Percentiles rank a stretch among this genome's conserved stretches.
These are phyloP conservation scores for Crotophaga sulcirostris DNA, from an alignment of 2,113 vertebrate genomes.

Conservation along the genomic window DNA sequence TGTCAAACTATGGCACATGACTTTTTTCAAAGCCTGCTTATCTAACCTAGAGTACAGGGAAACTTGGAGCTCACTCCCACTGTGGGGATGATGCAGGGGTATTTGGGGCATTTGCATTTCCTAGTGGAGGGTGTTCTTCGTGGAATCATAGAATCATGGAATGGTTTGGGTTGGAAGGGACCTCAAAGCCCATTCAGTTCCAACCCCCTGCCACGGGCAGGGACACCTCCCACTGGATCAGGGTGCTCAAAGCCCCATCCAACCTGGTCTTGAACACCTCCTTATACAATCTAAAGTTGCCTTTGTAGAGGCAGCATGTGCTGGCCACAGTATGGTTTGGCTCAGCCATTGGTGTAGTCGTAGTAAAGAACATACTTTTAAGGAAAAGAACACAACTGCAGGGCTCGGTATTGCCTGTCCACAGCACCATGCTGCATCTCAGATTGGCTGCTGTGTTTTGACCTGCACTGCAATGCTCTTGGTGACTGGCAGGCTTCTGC, in stretches of 20 bases:
- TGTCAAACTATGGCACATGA: neutral
- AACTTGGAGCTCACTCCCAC: neutral
- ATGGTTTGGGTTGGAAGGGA: too few species aligned
- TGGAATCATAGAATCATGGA: too few species aligned
- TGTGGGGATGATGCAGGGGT: rapidly evolving
- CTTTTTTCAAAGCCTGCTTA: neutral
- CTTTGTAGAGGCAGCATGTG: neutral
- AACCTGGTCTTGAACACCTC: too few species aligned
- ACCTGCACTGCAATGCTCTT: neutral
- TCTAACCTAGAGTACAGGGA: neutral
- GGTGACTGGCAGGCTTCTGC: neutral
- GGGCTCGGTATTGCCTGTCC: neutral
- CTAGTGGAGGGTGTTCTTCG: neutral
- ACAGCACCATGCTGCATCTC: rapidly evolving
- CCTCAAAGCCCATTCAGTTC: too few species aligned
- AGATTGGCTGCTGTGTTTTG: rapidly evolving
- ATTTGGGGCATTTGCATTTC: neutral
- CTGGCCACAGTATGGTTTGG: neutral
- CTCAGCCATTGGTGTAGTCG: neutral
- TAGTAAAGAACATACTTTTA: neutral
- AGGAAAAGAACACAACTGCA: neutral
- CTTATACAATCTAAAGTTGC: neutral
- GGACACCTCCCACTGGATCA: too few species aligned
- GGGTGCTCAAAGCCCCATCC: too few species aligned
- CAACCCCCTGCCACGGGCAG: too few species aligned